Evolutionary conservation across 2,797 vertebrate genomes (phyloP), one percentile per base, ranked within the genome.

Genomic region (Gymnopithys bicolor): DNA sequence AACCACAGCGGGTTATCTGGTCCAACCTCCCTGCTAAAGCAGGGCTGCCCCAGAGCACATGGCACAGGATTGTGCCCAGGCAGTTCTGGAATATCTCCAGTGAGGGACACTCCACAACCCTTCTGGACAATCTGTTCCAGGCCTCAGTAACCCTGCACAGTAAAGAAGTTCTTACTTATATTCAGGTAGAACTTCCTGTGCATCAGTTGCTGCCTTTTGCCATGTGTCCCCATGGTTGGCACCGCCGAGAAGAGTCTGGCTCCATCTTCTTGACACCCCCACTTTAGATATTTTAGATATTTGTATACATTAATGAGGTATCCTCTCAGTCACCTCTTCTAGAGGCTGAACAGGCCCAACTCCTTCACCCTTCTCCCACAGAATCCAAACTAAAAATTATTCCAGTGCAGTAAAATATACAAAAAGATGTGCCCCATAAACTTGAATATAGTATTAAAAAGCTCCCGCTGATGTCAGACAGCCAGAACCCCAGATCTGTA

Each of bases 141-240:
- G 78, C 30, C 33, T 23, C 0, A 0, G 39, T 53, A 52, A 66
- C 33, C 30, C 3, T 39, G 0, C 9, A 35, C 25, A 28, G 33
- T 52, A 35, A 58, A 64, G 14, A 67, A 35, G 5, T 5, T 71
- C 30, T 59, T 78, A 45, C 39, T 66, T 18, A n/a, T 28, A 16
- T 28, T 41, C 46, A 24, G 59, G 52, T 35, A 22, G 22, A 66
- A 59, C 13, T 53, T 59, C 25, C 46, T 10, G 22, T n/a, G 33
- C 59, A 71, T 66, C 15, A 41, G 15, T 66, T 66, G 66, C 52
- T 71, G 5, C 12, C 5, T 4, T 3, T 48, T 59, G 52, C 52
- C 30, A 32, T 0, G 0, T 53, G 33, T 48, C 53, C 18, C 48
- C 4, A 18, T 59, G 73, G 33, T 23, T 24, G 10, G 13, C 45